A percentile compares a stretch with the other conserved stretches of the same genome.
Evolutionary conservation across 2,797 vertebrate species (phyloP).

Genomic region (Lerista edwardsae): DNA sequence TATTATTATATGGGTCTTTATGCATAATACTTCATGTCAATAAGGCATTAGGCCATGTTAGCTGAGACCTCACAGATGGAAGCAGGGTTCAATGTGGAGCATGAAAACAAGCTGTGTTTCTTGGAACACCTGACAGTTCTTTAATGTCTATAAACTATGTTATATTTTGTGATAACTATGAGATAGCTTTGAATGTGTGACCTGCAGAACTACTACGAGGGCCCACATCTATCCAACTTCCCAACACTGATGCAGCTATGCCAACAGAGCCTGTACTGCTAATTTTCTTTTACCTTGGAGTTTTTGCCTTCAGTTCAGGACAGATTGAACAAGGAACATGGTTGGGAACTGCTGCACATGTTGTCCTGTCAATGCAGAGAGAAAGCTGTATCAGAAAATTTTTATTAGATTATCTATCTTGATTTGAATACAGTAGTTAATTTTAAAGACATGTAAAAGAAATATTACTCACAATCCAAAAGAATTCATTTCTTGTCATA

Average conservation of each 20-base stretch:
- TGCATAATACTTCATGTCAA: neutral
- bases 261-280: too few relatives aligned
- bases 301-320: slow-evolving; percentile 54
- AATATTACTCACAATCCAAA: slow-evolving; percentile 31
- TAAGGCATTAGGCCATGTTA: neutral
- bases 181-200: neutral
- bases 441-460: slow-evolving; percentile 17
- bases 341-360: slow-evolving; percentile 42
- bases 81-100: neutral
- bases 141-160: neutral
- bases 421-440: slow-evolving; percentile 6
- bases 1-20: too few relatives aligned
- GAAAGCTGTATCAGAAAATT: neutral
- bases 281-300: slow-evolving; percentile 66
- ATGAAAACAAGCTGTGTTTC: neutral
- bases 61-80: neutral
- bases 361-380: slow-evolving; percentile 54
- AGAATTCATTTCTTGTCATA: slow-evolving; percentile 23
- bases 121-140: neutral
- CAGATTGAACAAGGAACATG: slow-evolving; percentile 35
- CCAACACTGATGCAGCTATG: too few relatives aligned
- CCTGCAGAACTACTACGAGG: neutral
- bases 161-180: too few relatives aligned
- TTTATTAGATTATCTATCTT: neutral
- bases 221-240: too few relatives aligned